Conservation (phyloP, 2,797 vertebrate species). For the Takifugu ocellatus region DNA sequence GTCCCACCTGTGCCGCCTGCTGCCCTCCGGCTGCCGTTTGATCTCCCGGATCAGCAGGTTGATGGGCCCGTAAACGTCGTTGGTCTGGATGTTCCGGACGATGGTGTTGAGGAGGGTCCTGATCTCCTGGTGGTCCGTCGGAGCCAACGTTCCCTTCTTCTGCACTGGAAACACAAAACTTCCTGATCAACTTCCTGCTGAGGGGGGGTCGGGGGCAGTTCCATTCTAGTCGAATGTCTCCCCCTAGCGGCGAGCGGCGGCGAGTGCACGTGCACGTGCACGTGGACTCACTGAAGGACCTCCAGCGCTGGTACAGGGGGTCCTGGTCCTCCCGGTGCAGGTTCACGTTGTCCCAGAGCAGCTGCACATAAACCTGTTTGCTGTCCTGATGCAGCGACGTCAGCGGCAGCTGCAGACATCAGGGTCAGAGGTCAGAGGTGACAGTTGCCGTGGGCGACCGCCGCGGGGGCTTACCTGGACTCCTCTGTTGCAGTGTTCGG, state of each 20-base stretch:
- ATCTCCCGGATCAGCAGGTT: constrained; percentile 81
- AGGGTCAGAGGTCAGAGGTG: fast-evolving
- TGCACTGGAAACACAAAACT: constrained; percentile 68
- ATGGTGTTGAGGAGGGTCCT: constrained; percentile 85
- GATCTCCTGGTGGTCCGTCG: constrained; percentile 83
- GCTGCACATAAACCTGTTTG: constrained; percentile 91
- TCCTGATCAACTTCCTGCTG: not conserved
- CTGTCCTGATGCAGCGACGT: constrained; percentile 91
- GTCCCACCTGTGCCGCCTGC: constrained; percentile 87
- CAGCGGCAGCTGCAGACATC: constrained; percentile 81
- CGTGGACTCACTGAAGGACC: constrained; percentile 85
- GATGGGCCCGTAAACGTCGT: constrained; percentile 90
- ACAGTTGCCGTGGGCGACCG: not conserved
- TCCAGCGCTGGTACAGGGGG: constrained; percentile 91
- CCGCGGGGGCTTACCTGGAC: constrained; percentile 76
- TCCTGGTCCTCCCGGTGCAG: constrained; percentile 89
- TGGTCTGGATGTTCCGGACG: constrained; percentile 89
- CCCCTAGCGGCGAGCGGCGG: not conserved
- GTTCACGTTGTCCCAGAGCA: constrained; percentile 97
- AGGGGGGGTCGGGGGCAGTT: not conserved
- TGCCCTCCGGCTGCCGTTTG: constrained; percentile 69
- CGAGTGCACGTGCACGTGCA: constrained; percentile 45
- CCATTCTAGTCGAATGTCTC: too few species aligned
- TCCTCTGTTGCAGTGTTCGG: constrained; percentile 95
- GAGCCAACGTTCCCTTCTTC: constrained; percentile 77